These are phyloP conservation scores for Euspilapteryx auroguttella DNA, from an alignment of 2,888 invertebrate genomes.

Conservation along the genomic window DNA sequence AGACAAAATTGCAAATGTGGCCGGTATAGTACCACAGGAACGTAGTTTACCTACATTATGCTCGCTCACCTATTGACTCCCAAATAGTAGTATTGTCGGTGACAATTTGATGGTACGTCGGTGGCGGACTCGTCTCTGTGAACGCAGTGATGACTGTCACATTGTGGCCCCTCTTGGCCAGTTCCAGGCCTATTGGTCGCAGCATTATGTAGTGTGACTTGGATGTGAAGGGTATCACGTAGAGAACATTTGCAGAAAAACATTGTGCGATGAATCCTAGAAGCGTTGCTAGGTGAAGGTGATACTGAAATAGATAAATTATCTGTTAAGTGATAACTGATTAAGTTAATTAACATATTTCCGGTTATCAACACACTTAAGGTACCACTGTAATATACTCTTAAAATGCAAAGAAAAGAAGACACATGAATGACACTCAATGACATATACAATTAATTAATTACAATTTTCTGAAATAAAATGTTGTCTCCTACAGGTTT, in stretches of 20 bases:
- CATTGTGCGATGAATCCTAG: conserved; percentile 6
- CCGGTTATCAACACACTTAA: no score
- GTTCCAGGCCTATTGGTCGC: conserved; percentile 40
- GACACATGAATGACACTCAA: no score
- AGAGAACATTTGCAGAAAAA: conserved; percentile 39
- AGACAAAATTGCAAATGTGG: no score
- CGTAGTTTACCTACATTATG: no score
- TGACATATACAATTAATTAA: no score
- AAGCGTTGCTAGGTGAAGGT: not conserved
- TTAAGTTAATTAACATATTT: no score
- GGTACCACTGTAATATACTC: no score
- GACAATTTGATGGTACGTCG: conserved; percentile 34
- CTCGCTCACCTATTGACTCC: conserved; percentile 30
- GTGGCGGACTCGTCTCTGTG: conserved; percentile 22
- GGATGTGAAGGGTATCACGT: conserved; percentile 42
- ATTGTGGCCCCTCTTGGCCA: conserved; percentile 53
- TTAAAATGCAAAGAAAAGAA: no score
- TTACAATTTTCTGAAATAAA: no score
- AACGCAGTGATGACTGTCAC: conserved; percentile 47
- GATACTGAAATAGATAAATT: not conserved
- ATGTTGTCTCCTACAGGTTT: no score
- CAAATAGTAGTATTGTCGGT: conserved; percentile 34
- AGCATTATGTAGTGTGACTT: conserved; percentile 48
- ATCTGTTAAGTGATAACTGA: not conserved
- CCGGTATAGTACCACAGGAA: no score